Evolutionary conservation across 64 coral and sea anemone species (phyloP).

Genomic region (Actinia equina): DNA sequence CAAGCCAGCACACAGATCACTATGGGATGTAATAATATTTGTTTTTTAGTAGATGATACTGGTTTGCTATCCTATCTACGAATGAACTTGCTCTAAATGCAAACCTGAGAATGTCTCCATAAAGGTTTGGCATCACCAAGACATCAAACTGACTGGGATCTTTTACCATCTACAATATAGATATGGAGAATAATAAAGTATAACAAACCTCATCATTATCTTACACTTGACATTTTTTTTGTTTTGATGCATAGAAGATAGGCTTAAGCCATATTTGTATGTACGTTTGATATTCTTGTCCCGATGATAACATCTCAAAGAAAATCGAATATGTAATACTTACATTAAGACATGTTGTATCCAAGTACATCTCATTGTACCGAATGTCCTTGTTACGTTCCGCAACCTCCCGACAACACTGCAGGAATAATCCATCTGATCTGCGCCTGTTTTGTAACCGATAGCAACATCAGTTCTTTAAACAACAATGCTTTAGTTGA

Average conservation of each 20-base stretch:
- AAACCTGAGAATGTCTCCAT: slow-evolving; percentile 98
- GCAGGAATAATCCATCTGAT: slow-evolving; percentile 95
- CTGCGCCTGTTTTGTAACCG: slow-evolving; percentile 45
- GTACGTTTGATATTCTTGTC: no score
- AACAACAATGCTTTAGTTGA: background rate
- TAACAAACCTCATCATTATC: no score
- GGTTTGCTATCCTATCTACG: no score
- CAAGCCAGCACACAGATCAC: slow-evolving; percentile 96
- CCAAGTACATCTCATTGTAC: slow-evolving; percentile 95
- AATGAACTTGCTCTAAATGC: background rate
- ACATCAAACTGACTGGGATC: slow-evolving; percentile 94
- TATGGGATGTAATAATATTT: background rate
- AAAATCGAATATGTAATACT: background rate
- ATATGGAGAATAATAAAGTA: background rate
- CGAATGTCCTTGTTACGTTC: slow-evolving; percentile 85
- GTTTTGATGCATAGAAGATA: no score
- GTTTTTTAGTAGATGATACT: background rate
- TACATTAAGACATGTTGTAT: slow-evolving; percentile 99
- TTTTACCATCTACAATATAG: slow-evolving; percentile 71
- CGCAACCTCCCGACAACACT: slow-evolving; percentile 95
- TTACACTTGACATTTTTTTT: no score
- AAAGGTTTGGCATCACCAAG: slow-evolving; percentile 97
- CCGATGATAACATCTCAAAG: no score
- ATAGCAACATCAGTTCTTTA: background rate
- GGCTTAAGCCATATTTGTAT: no score